These are phyloP conservation scores for Euura saliciscinereae DNA, from an alignment of 1,140 invertebrate species.

Conservation along the genomic window DNA sequence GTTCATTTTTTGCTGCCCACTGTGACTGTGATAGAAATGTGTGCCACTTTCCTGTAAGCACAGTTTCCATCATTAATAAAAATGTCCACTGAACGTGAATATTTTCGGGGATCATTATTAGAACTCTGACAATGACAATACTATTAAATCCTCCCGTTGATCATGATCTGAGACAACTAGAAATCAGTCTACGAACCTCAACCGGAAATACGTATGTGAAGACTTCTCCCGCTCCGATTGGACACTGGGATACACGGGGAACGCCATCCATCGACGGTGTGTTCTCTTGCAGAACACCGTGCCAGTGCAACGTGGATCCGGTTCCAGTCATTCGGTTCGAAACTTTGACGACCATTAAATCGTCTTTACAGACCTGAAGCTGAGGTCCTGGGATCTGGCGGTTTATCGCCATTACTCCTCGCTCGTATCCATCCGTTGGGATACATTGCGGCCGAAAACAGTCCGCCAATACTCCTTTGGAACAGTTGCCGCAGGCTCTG, in stretches of 20 bases:
- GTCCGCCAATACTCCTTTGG: slow-evolving; percentile 33
- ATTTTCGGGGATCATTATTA: slow-evolving; percentile 67
- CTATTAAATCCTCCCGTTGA: slow-evolving; percentile 5
- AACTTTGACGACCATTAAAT: slow-evolving; percentile 58
- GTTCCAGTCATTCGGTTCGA: slow-evolving; percentile 61
- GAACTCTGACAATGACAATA: slow-evolving; percentile 16
- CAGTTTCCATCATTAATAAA: too few relatives aligned
- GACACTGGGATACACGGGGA: slow-evolving; percentile 74
- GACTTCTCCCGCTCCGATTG: slow-evolving; percentile 59
- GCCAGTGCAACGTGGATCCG: slow-evolving; percentile 62
- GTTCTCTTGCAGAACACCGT: slow-evolving; percentile 57
- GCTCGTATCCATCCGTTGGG: slow-evolving; percentile 47
- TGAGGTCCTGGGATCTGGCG: slow-evolving; percentile 65
- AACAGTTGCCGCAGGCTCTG: slow-evolving; percentile 41
- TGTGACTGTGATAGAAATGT: slow-evolving; percentile 63
- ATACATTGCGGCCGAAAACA: too few relatives aligned
- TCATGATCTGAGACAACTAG: not conserved
- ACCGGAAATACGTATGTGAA: slow-evolving; percentile 64
- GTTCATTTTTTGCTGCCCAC: slow-evolving; percentile 48
- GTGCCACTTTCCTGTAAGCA: slow-evolving; percentile 45
- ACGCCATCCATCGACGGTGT: slow-evolving; percentile 70
- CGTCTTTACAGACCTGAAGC: slow-evolving; percentile 60
- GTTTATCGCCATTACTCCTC: slow-evolving; percentile 62
- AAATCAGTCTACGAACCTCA: slow-evolving; percentile 41
- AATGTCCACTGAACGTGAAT: too few relatives aligned